Percentiles rank a stretch among this genome's conserved stretches.
phyloP scores from a whole-genome alignment of 2,888 invertebrate species.

The Apodemia mormo region DNA sequence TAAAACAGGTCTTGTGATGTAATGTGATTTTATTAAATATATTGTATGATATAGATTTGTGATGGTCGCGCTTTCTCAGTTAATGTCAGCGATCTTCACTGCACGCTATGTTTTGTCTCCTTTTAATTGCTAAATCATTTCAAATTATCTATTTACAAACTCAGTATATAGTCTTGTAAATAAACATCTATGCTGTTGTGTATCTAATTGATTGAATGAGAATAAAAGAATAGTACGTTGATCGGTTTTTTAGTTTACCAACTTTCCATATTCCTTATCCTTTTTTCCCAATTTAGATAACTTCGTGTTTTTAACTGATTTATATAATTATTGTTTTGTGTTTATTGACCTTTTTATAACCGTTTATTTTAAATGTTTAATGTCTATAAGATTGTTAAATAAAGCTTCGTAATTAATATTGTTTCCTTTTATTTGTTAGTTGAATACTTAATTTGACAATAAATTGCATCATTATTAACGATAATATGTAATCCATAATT shows the following conservation, averaged over 20 bases:
- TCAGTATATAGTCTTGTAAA: constrained; percentile 69
- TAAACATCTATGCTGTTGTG: constrained; percentile 76
- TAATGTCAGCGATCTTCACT: constrained; percentile 46
- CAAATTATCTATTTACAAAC: constrained; percentile 54
- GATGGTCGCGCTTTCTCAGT: constrained; percentile 47
- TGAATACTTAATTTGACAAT: not conserved
- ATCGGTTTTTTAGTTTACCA: constrained; percentile 41
- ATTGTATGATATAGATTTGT: constrained; percentile 40
- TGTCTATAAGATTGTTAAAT: too few relatives aligned
- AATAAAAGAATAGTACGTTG: constrained; percentile 78
- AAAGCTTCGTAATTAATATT: not conserved
- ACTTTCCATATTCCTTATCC: constrained; percentile 26
- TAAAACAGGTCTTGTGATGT: constrained; percentile 31
- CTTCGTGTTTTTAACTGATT: not conserved
- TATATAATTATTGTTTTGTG: not conserved
- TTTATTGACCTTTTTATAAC: not conserved
- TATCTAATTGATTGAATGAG: constrained; percentile 70
- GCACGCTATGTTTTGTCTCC: constrained; percentile 53
- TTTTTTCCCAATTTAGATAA: not conserved
- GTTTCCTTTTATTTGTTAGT: not conserved
- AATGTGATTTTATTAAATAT: constrained; percentile 27
- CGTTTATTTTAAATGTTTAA: not conserved
- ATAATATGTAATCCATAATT: too few relatives aligned
- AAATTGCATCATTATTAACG: too few relatives aligned
- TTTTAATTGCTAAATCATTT: constrained; percentile 50